Evolutionary conservation across 2,113 vertebrate genomes (phyloP).

Genomic region (Labrus mixtus): DNA sequence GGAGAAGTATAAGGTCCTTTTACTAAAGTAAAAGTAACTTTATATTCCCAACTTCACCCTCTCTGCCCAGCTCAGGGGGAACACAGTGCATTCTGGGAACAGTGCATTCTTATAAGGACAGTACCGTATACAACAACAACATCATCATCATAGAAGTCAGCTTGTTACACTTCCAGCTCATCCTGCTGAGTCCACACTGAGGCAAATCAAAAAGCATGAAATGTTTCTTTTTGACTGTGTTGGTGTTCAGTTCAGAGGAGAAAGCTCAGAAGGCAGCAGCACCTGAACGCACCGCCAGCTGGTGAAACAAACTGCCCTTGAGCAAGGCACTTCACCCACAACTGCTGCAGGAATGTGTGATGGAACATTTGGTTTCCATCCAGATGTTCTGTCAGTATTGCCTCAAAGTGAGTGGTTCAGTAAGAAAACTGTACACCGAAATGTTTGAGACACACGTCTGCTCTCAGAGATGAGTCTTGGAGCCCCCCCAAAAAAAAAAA

Average conservation of each 20-base stretch:
- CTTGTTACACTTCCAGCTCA: not conserved
- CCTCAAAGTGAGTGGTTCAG: not conserved
- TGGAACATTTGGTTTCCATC: not conserved
- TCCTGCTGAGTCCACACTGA: not conserved
- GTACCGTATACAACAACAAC: conserved; percentile 47
- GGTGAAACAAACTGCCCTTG: not conserved
- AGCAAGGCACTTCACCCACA: conserved; percentile 32
- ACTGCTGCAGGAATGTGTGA: conserved; percentile 8
- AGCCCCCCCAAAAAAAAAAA: too few relatives aligned
- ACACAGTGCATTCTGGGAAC: conserved; percentile 71
- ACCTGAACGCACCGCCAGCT: not conserved
- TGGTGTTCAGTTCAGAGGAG: not conserved
- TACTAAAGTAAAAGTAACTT: not conserved
- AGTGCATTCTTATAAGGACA: conserved; percentile 58
- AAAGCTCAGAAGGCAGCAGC: conserved; percentile 9
- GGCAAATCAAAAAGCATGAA: not conserved
- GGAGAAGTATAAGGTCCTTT: not conserved
- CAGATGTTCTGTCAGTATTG: not conserved
- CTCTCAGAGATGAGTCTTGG: too few relatives aligned
- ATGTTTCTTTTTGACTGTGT: not conserved
- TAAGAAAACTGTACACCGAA: too few relatives aligned
- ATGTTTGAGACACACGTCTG: not conserved
- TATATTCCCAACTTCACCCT: not conserved
- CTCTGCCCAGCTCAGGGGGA: conserved; percentile 2
- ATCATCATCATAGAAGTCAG: not conserved